Evolutionary conservation across 2,888 invertebrate genomes (phyloP).

Genomic region (Cerastoderma edule): DNA sequence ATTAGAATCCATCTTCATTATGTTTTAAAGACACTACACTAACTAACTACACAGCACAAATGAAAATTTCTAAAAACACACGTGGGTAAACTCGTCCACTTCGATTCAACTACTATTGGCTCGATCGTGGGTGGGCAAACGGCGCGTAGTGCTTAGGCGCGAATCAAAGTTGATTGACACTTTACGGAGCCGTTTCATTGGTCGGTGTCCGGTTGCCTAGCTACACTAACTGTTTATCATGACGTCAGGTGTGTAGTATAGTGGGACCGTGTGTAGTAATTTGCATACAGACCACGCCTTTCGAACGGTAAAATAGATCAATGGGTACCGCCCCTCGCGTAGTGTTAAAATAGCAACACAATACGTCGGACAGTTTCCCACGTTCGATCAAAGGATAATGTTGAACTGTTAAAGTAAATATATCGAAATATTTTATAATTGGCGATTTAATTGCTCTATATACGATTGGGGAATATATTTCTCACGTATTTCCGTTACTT

Average conservation of each 20-base stretch:
- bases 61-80: constrained; percentile 64
- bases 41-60: constrained; percentile 73
- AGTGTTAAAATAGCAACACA: constrained; percentile 17
- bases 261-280: constrained; percentile 38
- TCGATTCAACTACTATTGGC: constrained; percentile 69
- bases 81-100: constrained; percentile 65
- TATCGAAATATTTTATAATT: constrained; percentile 12
- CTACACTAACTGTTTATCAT: constrained; percentile 71
- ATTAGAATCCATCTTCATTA: constrained; percentile 80
- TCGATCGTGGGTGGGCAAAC: constrained; percentile 76
- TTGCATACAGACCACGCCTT: constrained; percentile 61
- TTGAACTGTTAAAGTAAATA: constrained; percentile 15
- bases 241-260: constrained; percentile 65
- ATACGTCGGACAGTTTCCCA: constrained; percentile 6
- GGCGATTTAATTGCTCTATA: constrained; percentile 11
- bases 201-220: constrained; percentile 63
- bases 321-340: constrained; percentile 15
- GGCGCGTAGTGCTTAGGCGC: constrained; percentile 75
- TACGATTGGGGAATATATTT: too few species aligned
- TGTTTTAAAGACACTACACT: constrained; percentile 70
- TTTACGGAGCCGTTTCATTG: constrained; percentile 63
- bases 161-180: constrained; percentile 76
- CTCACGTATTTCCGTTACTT: too few species aligned
- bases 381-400: constrained; percentile 3
- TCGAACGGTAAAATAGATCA: constrained; percentile 37